Conservation (phyloP, 2,113 vertebrate genomes). For the Xyrauchen texanus region DNA sequence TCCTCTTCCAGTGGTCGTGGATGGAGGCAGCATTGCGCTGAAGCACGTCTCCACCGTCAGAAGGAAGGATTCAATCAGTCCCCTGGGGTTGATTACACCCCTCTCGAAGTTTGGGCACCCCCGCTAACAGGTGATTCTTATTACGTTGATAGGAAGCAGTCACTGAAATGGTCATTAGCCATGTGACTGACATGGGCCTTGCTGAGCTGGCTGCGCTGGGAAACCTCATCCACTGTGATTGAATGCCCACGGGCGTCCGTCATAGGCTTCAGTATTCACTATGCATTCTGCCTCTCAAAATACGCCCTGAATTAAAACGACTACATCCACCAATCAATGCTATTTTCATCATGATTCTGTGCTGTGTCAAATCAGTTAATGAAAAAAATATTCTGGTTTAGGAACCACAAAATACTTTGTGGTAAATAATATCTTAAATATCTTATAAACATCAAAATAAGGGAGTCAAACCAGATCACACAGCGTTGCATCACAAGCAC, state of each 20-base stretch:
- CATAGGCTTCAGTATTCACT: conserved; percentile 56
- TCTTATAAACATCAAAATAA: background rate
- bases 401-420: background rate
- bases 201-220: conserved; percentile 49
- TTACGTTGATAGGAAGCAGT: conserved; percentile 72
- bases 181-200: conserved; percentile 58
- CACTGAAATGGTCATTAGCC: conserved; percentile 64
- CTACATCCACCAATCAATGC: conserved; percentile 53
- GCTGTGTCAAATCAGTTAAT: conserved; percentile 5
- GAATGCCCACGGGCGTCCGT: conserved; percentile 54
- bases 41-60: conserved; percentile 70
- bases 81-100: conserved; percentile 74
- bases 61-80: conserved; percentile 77
- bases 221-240: conserved; percentile 55
- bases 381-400: background rate
- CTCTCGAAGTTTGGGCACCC: conserved; percentile 48
- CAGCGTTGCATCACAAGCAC: too few relatives aligned
- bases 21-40: conserved; percentile 63
- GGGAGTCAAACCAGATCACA: too few relatives aligned
- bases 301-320: conserved; percentile 62
- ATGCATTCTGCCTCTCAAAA: conserved; percentile 56
- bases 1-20: conserved; percentile 63
- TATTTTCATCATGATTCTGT: conserved; percentile 50
- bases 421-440: background rate
- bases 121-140: conserved; percentile 72